Evolutionary conservation across 2,888 invertebrate species (phyloP), one percentile per base, ranked within the genome.

Genomic region (Julus scanicus): DNA sequence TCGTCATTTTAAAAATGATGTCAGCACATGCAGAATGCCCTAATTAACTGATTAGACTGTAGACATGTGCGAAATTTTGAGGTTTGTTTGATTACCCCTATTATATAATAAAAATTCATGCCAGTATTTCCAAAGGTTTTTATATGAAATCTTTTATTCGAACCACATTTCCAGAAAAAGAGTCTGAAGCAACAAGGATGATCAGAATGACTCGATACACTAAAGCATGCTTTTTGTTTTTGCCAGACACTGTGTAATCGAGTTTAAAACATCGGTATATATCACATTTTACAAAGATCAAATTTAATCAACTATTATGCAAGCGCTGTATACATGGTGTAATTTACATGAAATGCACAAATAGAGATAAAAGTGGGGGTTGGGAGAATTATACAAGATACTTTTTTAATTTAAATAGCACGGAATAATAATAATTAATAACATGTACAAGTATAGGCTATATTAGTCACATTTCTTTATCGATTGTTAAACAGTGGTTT

Each of bases 291-390:
- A 57, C 57, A 57, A 57, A 57, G 57, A 57, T 57, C 15, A 17
- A 57, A 57, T 57, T 57, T 57, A 57, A 57, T 57, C 17, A 57
- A 15, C 57, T 57, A 57, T 57, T 57, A 57, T 57, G 57, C 57
- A 57, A 57, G 57, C 57, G 57, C 15, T 57, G 57, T 57, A 57
- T 57, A 57, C 57, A 57, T 57, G 15, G 57, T 57, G 57, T 57
- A 57, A 57, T 57, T 57, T 57, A 57, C 57, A 57, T 57, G 57
- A 57, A 57, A 57, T 57, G 11, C 57, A 57, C 57, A 57, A 57
- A 57, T 57, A 57, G 11, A 57, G 57, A 57, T 57, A 11, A 57
- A 57, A 57, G 57, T 57, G 11, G 57, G 57, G 57, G 15, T 17
- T 11, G 57, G 57, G 57, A 11, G 11, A 57, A 57, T 57, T 57